phyloP scores from a whole-genome alignment of 2,113 vertebrate genomes.

The Pelodiscus sinensis region DNA sequence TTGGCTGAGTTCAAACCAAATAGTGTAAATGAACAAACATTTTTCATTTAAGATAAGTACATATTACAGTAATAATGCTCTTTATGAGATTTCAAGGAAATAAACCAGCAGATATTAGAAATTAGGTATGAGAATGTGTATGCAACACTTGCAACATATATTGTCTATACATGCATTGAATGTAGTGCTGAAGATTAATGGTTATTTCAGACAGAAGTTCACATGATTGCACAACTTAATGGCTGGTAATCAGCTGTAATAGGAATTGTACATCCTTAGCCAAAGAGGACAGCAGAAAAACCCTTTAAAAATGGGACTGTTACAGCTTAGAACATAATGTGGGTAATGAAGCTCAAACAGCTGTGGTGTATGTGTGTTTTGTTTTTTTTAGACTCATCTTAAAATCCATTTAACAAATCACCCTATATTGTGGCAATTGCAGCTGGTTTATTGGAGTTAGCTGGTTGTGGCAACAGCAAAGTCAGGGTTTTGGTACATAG shows the following conservation, averaged over 20 bases:
- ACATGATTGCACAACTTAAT: not conserved
- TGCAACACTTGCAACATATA: not conserved
- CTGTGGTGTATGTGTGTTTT: not conserved
- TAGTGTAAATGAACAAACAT: not conserved
- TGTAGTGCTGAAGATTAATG: not conserved
- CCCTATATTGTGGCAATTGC: not conserved
- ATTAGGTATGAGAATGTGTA: not conserved
- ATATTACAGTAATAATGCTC: not conserved
- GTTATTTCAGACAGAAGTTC: not conserved
- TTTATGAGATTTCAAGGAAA: not conserved
- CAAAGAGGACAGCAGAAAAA: not conserved
- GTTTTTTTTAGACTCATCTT: not conserved
- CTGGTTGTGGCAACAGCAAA: not conserved
- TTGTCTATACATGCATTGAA: accelerated
- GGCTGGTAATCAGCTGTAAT: not conserved
- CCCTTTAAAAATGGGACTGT: not conserved
- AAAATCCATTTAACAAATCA: not conserved
- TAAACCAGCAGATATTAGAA: not conserved
- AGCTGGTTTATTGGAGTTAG: not conserved
- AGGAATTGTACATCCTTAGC: not conserved
- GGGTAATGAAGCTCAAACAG: not conserved
- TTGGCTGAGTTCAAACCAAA: not conserved
- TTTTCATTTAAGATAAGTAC: not conserved
- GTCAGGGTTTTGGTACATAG: not conserved
- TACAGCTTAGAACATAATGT: not conserved